Percentiles rank a stretch among this genome's conserved stretches.
Conservation (phyloP, 2,113 vertebrate species). For the Odocoileus virginianus region DNA sequence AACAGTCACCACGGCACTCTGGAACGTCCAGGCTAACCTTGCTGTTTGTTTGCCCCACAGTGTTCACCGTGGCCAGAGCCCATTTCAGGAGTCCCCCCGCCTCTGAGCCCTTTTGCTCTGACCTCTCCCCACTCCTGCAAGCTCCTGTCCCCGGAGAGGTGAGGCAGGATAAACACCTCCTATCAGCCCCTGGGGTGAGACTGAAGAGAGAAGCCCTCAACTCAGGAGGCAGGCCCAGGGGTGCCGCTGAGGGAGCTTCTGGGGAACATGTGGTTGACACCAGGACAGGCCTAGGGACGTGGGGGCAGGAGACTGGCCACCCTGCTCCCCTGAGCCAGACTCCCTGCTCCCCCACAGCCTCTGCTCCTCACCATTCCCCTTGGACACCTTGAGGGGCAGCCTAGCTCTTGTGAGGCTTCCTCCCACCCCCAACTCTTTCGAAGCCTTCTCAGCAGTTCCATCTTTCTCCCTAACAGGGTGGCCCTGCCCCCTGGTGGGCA, state of each 20-base stretch:
- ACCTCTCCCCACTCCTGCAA: conserved; percentile 56
- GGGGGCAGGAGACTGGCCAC: no score
- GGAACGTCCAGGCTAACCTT: background rate
- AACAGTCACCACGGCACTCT: background rate
- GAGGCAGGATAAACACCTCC: background rate
- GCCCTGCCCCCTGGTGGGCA: conserved; percentile 53
- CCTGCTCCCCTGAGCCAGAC: background rate
- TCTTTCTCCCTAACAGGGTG: background rate
- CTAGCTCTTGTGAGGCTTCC: conserved; percentile 44
- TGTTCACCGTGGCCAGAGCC: conserved; percentile 64
- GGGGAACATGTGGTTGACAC: accelerated
- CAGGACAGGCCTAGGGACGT: background rate
- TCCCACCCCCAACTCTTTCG: background rate
- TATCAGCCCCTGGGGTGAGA: background rate
- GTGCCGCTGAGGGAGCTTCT: background rate
- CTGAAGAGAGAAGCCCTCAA: background rate
- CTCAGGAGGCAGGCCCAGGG: background rate
- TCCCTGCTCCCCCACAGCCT: background rate
- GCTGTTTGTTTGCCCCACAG: background rate
- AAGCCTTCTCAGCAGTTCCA: background rate
- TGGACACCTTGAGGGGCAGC: conserved; percentile 53
- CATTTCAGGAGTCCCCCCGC: background rate
- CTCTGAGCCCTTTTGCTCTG: conserved; percentile 44
- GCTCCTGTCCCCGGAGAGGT: conserved; percentile 59
- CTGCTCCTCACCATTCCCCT: conserved; percentile 50